Conservation (phyloP, 2,888 invertebrate species). For the Horisme vitalbata region DNA sequence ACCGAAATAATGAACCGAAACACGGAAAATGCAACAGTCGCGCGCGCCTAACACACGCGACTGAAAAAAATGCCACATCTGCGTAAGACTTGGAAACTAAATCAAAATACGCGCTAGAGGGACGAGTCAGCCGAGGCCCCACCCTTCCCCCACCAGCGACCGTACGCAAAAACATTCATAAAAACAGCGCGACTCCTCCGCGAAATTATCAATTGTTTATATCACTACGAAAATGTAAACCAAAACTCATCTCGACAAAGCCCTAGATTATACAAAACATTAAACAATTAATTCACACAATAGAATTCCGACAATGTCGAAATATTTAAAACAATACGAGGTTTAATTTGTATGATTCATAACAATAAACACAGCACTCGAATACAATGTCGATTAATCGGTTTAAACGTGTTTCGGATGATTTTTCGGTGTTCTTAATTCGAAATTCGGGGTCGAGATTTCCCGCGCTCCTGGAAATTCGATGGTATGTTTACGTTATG, state of each 20-base stretch:
- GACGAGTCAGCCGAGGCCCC: constrained; percentile 77
- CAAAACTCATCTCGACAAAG: constrained; percentile 60
- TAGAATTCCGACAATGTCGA: constrained; percentile 73
- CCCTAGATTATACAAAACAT: constrained; percentile 65
- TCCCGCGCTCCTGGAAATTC: constrained; percentile 72
- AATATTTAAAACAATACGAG: constrained; percentile 73
- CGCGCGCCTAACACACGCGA: constrained; percentile 78
- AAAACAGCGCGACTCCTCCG: constrained; percentile 75
- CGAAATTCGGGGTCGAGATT: constrained; percentile 55
- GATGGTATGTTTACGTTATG: constrained; percentile 46
- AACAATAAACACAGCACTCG: constrained; percentile 65
- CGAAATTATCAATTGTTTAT: constrained; percentile 79
- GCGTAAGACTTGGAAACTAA: constrained; percentile 82
- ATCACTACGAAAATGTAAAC: constrained; percentile 68
- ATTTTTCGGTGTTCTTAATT: constrained; percentile 40
- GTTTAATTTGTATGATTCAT: constrained; percentile 69
- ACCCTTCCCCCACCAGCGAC: constrained; percentile 73
- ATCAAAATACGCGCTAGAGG: constrained; percentile 82
- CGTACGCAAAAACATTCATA: constrained; percentile 80
- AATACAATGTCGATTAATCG: constrained; percentile 55
- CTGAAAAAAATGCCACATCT: constrained; percentile 81
- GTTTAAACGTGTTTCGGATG: constrained; percentile 44
- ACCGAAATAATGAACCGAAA: constrained; percentile 48
- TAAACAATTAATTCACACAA: constrained; percentile 73
- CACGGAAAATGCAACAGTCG: constrained; percentile 61